Percentiles rank a stretch among this genome's conserved stretches.
Evolutionary conservation across 2,888 invertebrate genomes (phyloP).

Genomic region (Leuctra nigra): DNA sequence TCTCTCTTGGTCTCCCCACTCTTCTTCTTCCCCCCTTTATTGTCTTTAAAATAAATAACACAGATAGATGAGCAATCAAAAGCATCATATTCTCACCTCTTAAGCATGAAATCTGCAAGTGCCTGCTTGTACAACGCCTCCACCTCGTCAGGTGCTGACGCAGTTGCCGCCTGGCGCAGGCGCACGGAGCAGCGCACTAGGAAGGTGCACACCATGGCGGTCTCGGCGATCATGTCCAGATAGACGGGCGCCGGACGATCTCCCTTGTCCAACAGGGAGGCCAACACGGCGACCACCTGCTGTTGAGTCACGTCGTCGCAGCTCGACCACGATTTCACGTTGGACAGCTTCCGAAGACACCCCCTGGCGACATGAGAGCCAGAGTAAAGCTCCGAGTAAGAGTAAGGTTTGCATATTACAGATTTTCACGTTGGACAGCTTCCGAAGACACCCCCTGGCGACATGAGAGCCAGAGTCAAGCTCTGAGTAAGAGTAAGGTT

Average conservation of each 20-base stretch:
- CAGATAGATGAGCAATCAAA: not conserved
- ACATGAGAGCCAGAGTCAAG: too few species aligned
- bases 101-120: slow-evolving; percentile 53
- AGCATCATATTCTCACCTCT: slow-evolving; percentile 35
- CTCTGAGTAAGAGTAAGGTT: too few species aligned
- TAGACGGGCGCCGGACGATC: slow-evolving; percentile 54
- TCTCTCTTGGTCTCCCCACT: too few species aligned
- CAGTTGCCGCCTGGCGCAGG: slow-evolving; percentile 35
- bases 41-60: too few species aligned
- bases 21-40: too few species aligned
- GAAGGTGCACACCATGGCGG: slow-evolving; percentile 57
- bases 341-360: slow-evolving; percentile 25
- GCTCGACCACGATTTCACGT: slow-evolving; percentile 21
- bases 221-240: slow-evolving; percentile 58
- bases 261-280: slow-evolving; percentile 56
- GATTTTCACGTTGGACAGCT: slow-evolving; percentile 24
- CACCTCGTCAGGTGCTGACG: slow-evolving; percentile 34
- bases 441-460: slow-evolving; percentile 26
- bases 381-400: too few species aligned
- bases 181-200: slow-evolving; percentile 56
- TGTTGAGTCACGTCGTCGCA: slow-evolving; percentile 22
- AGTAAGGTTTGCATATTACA: too few species aligned
- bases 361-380: too few species aligned
- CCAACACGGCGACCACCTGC: slow-evolving; percentile 34
- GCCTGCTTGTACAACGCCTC: slow-evolving; percentile 47